A percentile compares a stretch with the other conserved stretches of the same genome.
Conservation (phyloP, 2,797 vertebrate species). For the Pteropus rufus region DNA sequence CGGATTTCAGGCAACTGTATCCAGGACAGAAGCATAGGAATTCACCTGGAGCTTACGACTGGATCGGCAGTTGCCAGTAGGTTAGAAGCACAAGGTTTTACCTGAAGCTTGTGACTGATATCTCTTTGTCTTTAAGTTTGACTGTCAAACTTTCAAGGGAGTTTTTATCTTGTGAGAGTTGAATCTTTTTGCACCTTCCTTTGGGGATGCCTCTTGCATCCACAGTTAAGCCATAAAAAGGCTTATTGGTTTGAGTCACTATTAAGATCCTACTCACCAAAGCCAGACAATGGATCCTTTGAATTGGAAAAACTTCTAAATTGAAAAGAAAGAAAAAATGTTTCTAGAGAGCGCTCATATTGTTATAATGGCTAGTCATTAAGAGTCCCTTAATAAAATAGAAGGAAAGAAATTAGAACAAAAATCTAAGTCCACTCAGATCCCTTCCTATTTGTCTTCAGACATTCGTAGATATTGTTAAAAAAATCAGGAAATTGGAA, state of each 20-base stretch:
- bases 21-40: not conserved
- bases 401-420: not conserved
- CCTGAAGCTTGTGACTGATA: not conserved
- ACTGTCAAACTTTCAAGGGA: not conserved
- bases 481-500: not conserved
- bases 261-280: not conserved
- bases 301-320: not conserved
- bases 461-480: not conserved
- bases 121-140: not conserved
- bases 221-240: not conserved
- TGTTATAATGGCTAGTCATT: not conserved
- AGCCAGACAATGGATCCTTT: not conserved
- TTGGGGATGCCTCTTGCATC: not conserved
- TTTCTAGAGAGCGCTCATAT: not conserved
- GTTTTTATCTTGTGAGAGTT: not conserved
- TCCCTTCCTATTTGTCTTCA: not conserved
- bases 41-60: not conserved
- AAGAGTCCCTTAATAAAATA: not conserved
- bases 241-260: not conserved
- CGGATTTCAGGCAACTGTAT: not conserved
- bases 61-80: not conserved
- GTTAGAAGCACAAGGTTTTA: not conserved
- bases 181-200: not conserved
- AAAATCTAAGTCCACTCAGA: not conserved
- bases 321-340: not conserved